A percentile compares a stretch with the other conserved stretches of the same genome.
These are phyloP conservation scores for Daboia siamensis DNA, from an alignment of 2,113 vertebrate species.

Conservation along the genomic window DNA sequence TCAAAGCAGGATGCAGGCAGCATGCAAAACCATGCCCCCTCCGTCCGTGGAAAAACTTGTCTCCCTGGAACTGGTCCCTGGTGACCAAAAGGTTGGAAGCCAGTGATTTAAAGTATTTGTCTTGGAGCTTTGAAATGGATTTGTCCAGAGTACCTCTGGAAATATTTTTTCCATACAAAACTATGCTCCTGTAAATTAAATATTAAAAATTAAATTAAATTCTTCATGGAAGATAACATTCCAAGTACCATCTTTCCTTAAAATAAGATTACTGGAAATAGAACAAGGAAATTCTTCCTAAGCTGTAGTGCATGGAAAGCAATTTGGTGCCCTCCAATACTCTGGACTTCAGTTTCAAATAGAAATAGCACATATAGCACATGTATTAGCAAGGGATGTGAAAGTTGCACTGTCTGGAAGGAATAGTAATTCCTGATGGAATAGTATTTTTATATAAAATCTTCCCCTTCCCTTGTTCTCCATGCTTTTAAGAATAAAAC, in stretches of 20 bases:
- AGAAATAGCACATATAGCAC: neutral
- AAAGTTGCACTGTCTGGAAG: neutral
- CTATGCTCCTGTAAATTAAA: too few species aligned
- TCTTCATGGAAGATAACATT: neutral
- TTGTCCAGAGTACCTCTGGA: neutral
- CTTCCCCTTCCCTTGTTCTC: neutral
- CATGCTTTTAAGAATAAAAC: neutral
- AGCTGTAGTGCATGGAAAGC: neutral
- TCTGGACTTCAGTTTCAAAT: neutral
- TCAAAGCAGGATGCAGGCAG: too few species aligned
- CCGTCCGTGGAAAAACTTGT: too few species aligned
- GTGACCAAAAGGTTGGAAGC: too few species aligned
- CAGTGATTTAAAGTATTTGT: neutral
- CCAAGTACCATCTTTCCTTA: neutral
- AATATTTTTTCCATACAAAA: neutral
- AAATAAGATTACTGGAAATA: neutral
- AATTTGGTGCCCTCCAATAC: neutral
- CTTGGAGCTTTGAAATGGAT: neutral
- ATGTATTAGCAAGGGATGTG: neutral
- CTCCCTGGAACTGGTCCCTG: too few species aligned
- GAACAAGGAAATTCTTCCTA: neutral
- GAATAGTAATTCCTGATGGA: neutral
- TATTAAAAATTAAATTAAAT: neutral
- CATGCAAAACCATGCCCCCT: too few species aligned
- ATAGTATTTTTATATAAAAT: neutral